Evolutionary conservation across 2,888 invertebrate genomes (phyloP), one percentile per base, ranked within the genome.

Genomic region (Rotaria sp.): DNA sequence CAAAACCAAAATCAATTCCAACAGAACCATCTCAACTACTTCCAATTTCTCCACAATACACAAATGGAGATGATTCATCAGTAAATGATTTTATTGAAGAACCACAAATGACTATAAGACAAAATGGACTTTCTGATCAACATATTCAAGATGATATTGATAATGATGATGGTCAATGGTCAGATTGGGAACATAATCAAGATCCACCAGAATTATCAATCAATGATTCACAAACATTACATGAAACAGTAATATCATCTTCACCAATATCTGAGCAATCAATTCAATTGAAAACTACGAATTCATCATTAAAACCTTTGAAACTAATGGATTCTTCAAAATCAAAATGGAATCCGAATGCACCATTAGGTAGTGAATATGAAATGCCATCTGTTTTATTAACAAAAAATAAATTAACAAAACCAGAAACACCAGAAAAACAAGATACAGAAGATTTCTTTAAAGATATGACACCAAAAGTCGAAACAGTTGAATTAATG

Each of bases 281-380:
- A 2, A 8, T 52, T 21, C 21, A 24, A 52, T 24, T 24, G 0
- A 52, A 52, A 24, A 2, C 52, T 21, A 52, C 21, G 3, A 24
- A 4, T 7, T 21, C 24, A 67, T 7, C 67, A 35, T 30, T 35
- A 8, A 67, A 67, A 30, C 7, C 67, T 35, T 18, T 67, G 2
- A 67, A 67, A 67, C 35, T 67, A 21, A 38, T 18, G 35, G 18
- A 26, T 30, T 18, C 21, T 67, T 67, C 35, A 30, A 35, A 80
- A 45, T 4, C 45, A 8, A 80, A 80, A n/a, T 80, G 80, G 80
- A 15, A 80, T 80, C 80, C 80, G 5, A 80, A 80, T 80, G 80
- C 80, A 45, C 80, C 80, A 13, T 13, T 80, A 80, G 80, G 80
- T 80, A 80, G 80, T 45, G 80, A 80, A 45, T 80, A 80, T 80